phyloP scores from a whole-genome alignment of 2,888 invertebrate species.

The Pristionchus japonicus region DNA sequence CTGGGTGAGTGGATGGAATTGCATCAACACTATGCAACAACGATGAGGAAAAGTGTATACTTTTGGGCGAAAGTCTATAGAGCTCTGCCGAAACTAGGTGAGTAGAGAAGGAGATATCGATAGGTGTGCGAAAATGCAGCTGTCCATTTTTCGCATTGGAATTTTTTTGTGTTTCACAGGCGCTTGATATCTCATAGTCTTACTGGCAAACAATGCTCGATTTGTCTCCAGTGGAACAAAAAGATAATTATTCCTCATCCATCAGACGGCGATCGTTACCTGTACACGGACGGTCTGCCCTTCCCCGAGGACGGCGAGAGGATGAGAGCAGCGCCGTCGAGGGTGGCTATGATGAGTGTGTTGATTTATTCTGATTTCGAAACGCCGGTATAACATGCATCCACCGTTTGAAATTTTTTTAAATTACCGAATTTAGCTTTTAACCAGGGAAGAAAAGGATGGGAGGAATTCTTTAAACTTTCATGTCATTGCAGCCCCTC shows the following conservation, averaged over 20 bases:
- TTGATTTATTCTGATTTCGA: not conserved
- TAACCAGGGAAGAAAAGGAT: no score
- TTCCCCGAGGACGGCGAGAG: constrained; percentile 4
- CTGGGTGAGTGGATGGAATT: not conserved
- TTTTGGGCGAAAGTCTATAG: no score
- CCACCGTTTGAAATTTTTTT: not conserved
- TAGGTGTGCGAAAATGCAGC: no score
- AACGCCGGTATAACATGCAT: not conserved
- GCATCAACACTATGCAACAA: no score
- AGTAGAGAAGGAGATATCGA: no score
- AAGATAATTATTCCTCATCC: not conserved
- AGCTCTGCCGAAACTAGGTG: no score
- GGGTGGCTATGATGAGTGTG: not conserved
- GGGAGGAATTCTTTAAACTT: no score
- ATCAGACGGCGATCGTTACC: constrained; percentile 6
- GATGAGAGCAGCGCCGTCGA: not conserved
- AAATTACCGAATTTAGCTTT: no score
- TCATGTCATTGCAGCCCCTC: constrained; percentile 1
- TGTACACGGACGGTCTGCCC: constrained; percentile 1
- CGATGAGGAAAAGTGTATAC: no score
- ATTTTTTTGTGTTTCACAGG: not conserved
- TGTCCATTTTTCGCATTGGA: no score
- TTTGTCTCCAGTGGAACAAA: no score
- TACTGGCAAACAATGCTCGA: not conserved
- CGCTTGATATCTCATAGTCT: not conserved